These are phyloP conservation scores for Champsocephalus gunnari DNA, from an alignment of 2,797 vertebrate genomes.

Conservation along the genomic window DNA sequence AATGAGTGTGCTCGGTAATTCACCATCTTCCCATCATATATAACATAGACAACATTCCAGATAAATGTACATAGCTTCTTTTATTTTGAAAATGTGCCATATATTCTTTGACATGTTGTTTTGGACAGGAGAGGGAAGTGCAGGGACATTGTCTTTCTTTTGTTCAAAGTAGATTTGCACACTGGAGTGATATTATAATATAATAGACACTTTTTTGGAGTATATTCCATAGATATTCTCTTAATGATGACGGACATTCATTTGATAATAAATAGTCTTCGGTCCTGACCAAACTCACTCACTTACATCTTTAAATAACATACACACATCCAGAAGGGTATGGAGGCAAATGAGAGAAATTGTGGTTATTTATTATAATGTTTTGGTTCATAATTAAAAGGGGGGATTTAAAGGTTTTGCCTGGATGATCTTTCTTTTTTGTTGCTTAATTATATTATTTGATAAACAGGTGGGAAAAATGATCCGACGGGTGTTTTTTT, in stretches of 20 bases:
- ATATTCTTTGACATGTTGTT: constrained; percentile 44
- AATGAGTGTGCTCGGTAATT: constrained; percentile 40
- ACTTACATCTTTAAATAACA: background rate
- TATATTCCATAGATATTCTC: constrained; percentile 31
- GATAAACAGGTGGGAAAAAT: no score
- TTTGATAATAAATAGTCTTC: constrained; percentile 63
- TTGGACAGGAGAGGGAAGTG: constrained; percentile 35
- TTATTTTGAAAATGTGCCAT: constrained; percentile 61
- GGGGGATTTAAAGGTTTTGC: no score
- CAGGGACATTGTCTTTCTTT: constrained; percentile 40
- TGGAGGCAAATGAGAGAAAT: no score
- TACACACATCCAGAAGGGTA: constrained; percentile 16
- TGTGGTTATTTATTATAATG: no score
- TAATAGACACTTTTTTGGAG: constrained; percentile 22
- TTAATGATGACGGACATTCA: constrained; percentile 59
- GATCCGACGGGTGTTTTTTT: no score
- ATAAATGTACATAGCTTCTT: constrained; percentile 34
- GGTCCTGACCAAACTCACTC: constrained; percentile 70
- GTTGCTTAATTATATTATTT: no score
- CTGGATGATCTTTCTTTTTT: no score
- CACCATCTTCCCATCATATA: background rate
- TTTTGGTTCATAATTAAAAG: no score
- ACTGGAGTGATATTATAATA: constrained; percentile 29
- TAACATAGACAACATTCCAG: constrained; percentile 10
- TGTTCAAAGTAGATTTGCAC: constrained; percentile 38